Conservation (phyloP, 2,797 vertebrate species). For the Siniperca undulata region DNA sequence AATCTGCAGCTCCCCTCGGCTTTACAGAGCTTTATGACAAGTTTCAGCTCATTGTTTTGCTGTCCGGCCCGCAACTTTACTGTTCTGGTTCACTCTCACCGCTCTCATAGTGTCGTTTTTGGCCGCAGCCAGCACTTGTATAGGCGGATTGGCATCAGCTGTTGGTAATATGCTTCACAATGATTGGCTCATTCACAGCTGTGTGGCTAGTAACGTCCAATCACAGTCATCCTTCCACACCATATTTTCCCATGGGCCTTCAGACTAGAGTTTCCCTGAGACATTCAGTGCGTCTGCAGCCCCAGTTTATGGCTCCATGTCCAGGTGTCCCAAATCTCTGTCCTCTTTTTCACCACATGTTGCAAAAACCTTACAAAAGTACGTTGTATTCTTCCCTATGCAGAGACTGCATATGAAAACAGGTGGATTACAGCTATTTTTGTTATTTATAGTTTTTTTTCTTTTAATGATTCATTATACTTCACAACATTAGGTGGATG, state of each 20-base stretch:
- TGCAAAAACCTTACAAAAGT: conserved; percentile 1
- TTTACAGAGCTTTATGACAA: too few species aligned
- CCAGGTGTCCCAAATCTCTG: conserved; percentile 26
- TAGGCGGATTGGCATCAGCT: too few species aligned
- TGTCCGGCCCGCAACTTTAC: too few species aligned
- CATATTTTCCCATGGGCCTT: background rate
- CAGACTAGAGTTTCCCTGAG: background rate
- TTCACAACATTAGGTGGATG: background rate
- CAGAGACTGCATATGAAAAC: background rate
- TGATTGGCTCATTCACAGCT: too few species aligned
- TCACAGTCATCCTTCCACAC: too few species aligned
- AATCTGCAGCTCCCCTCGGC: too few species aligned
- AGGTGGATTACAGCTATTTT: background rate
- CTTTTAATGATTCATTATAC: background rate
- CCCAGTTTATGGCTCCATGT: background rate
- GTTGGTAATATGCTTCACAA: too few species aligned
- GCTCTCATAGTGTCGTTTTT: too few species aligned
- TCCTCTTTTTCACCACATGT: conserved; percentile 24
- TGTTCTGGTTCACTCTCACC: too few species aligned
- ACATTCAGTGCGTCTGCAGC: background rate
- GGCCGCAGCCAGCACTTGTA: too few species aligned
- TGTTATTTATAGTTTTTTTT: background rate
- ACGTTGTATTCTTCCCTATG: background rate
- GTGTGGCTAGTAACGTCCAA: too few species aligned
- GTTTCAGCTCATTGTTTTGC: too few species aligned